A percentile compares a stretch with the other conserved stretches of the same genome.
phyloP scores from a whole-genome alignment of 2,888 invertebrate species.

The Oxystoma pomonae region DNA sequence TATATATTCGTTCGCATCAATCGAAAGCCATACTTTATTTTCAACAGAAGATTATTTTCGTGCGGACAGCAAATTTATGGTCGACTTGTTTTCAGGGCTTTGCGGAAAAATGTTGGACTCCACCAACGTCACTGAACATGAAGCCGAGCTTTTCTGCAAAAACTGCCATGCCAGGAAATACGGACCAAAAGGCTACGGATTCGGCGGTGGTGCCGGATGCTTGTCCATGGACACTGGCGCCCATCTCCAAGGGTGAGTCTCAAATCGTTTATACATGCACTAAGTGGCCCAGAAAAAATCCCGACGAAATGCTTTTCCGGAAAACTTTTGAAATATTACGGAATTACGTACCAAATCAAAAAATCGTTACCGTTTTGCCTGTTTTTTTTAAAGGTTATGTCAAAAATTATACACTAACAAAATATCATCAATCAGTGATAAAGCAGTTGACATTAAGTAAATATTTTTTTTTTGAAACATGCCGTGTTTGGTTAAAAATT shows the following conservation, averaged over 20 bases:
- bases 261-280: not conserved
- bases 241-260: conserved; percentile 80
- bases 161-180: conserved; percentile 96
- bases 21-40: not conserved
- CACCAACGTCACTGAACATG: conserved; percentile 97
- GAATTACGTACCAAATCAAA: no score
- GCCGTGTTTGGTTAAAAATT: no score
- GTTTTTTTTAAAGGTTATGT: no score
- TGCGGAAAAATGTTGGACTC: conserved; percentile 98
- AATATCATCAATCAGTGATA: no score
- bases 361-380: no score
- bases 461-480: no score
- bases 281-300: no score
- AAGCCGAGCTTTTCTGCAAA: conserved; percentile 95
- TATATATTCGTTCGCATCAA: not conserved
- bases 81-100: conserved; percentile 64
- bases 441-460: no score
- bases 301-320: no score
- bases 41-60: not conserved
- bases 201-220: conserved; percentile 96
- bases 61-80: not conserved
- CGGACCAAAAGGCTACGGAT: conserved; percentile 66
- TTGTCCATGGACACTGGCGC: conserved; percentile 94
- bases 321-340: no score
- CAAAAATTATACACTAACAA: no score